Base-by-base conservation (phyloP, 2,113 vertebrate species). In the Malurus cyaneus region DNA sequence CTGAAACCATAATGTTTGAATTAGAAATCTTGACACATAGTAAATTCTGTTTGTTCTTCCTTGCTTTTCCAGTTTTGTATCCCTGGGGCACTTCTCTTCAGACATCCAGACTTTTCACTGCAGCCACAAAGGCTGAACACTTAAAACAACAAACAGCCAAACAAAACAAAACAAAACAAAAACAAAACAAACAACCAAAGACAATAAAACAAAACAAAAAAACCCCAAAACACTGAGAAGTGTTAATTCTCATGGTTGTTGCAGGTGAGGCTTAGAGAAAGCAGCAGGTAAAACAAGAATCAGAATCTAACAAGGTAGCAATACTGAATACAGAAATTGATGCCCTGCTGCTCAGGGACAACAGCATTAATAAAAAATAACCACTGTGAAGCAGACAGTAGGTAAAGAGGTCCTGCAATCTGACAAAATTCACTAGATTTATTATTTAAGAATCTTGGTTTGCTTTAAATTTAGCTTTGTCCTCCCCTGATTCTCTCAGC, bases 401-500 rank as follows among this genome's bases (percentile, higher is more conserved):
- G 34, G 25, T 29, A 80, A 87, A 80, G 20, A 25, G 56, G 28
- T 49, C 53, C 41, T 76, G 12, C n/a, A 46, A 39, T 53, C 57
- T 80, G 28, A 66, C 36, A 80, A 59, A 80, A 83, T 20, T 47
- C 59, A 36, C n/a, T 66, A 25, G 20, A 47, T 85, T 67, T 41
- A 53, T 47, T 18, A 76, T 62, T 56, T 82, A 62, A 78, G 50
- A 52, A 59, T 25, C 86, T 89, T 86, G 98, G 97, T 97, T 98
- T 54, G 98, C 98, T 93, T 96, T 97, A 21, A 95, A 66, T 44
- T 97, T 93, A 16, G 64, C 81, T 18, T 97, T 98, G 39, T 98
- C 97, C 24, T 97, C 96, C 5, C 84, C 95, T 79, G 92, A 70
- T 59, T 97, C 82, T 74, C 97, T 97, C 84, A 98, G 89, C 47